Evolutionary conservation across 2,888 invertebrate species (phyloP), one percentile per base, ranked within the genome.

Genomic region (Agrochola lota): DNA sequence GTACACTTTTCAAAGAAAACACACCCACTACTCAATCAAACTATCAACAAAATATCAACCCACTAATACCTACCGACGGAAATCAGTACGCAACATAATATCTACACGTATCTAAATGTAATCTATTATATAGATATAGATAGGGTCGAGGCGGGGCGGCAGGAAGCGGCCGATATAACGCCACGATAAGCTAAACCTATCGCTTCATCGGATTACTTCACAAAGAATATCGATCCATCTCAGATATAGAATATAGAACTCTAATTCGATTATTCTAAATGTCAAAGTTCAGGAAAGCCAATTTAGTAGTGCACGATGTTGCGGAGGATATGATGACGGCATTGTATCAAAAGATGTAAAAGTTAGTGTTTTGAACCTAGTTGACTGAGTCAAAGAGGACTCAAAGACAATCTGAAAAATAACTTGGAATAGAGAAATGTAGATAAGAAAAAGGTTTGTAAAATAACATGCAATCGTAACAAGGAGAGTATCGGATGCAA

Each of bases 211-310:
- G 92, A 93, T 91, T 93, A 92, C 90, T 83, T 85, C 90, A 93
- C 92, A 94, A 92, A 91, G 88, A 89, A 84, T 84, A 81, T 82
- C 77, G 88, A 87, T 85, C 78, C 78, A 84, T 85, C 87, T 87
- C 85, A 86, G 87, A 85, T 92, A 91, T 86, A 90, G 88, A 88
- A 88, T 90, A 92, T 92, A 91, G 89, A 91, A 91, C 87, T 88
- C 87, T 94, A 91, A 95, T 93, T 93, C 90, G 88, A 94, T 94
- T 93, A 92, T 90, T 85, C 85, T 88, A 89, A 93, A 94, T 91
- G 92, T 90, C 91, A 94, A 87, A 94, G 94, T 92, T 93, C 91
- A 93, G 72, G 77, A 35, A 35, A 81, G 60, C 49, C 26, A 43
- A 67, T 73, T 67, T 62, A 2, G 26, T 75, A 60, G 40, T 3